phyloP scores from a whole-genome alignment of 2,888 invertebrate genomes.

The Diarsia rubi region DNA sequence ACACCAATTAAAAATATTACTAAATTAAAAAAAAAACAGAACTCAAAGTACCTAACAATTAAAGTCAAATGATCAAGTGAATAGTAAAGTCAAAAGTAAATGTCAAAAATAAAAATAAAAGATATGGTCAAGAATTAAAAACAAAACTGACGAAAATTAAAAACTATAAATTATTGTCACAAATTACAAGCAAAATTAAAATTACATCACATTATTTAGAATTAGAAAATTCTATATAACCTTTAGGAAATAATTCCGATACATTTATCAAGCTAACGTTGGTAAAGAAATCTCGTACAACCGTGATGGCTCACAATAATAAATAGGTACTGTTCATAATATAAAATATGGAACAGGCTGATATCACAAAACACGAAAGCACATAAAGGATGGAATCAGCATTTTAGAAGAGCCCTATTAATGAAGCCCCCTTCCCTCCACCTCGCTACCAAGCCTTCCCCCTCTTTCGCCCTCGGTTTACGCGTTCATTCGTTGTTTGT shows the following conservation, averaged over 20 bases:
- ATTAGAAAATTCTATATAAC: too few relatives aligned
- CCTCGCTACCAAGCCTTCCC: slow-evolving; percentile 38
- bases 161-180: too few relatives aligned
- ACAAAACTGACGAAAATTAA: too few relatives aligned
- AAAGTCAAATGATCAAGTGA: too few relatives aligned
- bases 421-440: slow-evolving; percentile 48
- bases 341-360: slow-evolving; percentile 52
- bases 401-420: slow-evolving; percentile 69
- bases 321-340: slow-evolving; percentile 38
- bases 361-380: slow-evolving; percentile 65
- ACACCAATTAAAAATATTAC: too few relatives aligned
- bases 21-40: too few relatives aligned
- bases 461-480: slow-evolving; percentile 54
- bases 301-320: not conserved
- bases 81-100: too few relatives aligned
- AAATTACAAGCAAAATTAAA: too few relatives aligned
- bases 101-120: too few relatives aligned
- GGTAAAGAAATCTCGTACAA: slow-evolving; percentile 8
- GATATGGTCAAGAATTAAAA: too few relatives aligned
- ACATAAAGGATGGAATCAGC: slow-evolving; percentile 70
- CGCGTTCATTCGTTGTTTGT: slow-evolving; percentile 73
- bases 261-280: slow-evolving; percentile 3
- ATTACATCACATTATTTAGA: too few relatives aligned
- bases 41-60: too few relatives aligned
- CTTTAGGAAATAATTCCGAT: not conserved